A percentile compares a stretch with the other conserved stretches of the same genome.
Conservation (phyloP, 2,888 invertebrate genomes). For the Acleris sparsana region DNA sequence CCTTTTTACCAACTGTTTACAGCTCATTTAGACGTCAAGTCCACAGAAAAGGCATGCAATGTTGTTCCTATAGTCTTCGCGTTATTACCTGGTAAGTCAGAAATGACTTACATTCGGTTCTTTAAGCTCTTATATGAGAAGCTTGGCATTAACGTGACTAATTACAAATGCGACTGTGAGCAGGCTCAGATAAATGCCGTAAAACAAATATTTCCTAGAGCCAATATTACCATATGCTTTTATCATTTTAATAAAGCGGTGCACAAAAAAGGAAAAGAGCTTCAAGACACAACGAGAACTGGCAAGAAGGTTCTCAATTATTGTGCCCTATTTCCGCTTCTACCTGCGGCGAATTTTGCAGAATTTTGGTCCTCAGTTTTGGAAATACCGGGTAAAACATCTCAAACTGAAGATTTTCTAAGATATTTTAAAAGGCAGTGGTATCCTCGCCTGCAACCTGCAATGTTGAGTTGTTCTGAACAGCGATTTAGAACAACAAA, state of each 20-base stretch:
- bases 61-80: not conserved
- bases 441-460: slow-evolving; percentile 5
- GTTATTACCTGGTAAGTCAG: slow-evolving; percentile 4
- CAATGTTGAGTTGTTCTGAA: slow-evolving; percentile 7
- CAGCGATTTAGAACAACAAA: slow-evolving; percentile 12
- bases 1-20: slow-evolving; percentile 6
- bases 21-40: not conserved
- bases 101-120: slow-evolving; percentile 3
- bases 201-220: slow-evolving; percentile 2
- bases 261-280: slow-evolving; percentile 2
- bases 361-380: not conserved
- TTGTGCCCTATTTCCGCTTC: slow-evolving; percentile 5
- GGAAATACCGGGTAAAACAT: not conserved
- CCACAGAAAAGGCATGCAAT: not conserved
- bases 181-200: slow-evolving; percentile 10
- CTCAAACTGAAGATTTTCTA: slow-evolving; percentile 3
- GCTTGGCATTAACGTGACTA: slow-evolving; percentile 2
- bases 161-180: slow-evolving; percentile 11
- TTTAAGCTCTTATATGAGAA: slow-evolving; percentile 6
- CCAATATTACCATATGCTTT: slow-evolving; percentile 1
- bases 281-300: slow-evolving; percentile 3
- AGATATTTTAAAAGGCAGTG: slow-evolving; percentile 13
- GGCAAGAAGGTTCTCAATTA: slow-evolving; percentile 3
- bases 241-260: slow-evolving; percentile 15
- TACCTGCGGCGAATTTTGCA: slow-evolving; percentile 2